Evolutionary conservation across 1,140 invertebrate genomes (phyloP), one percentile per base, ranked within the genome.

Genomic region (Metopolophium dirhodum): DNA sequence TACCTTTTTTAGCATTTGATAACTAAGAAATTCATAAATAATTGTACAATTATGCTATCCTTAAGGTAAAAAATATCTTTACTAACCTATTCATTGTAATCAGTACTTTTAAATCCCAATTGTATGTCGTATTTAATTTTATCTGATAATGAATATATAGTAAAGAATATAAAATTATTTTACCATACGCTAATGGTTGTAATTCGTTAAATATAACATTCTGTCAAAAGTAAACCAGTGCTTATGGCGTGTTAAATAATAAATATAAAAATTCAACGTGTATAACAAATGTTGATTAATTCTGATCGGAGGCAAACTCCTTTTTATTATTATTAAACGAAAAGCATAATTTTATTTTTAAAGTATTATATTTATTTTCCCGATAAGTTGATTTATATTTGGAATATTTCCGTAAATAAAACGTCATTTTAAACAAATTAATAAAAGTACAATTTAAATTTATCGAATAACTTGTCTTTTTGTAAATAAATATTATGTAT

Each of bases 141-240:
- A 77, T 77, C 61, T 77, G 61, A 77, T n/a, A n/a, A n/a, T n/a
- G 30, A n/a, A n/a, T 77, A 77, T 77, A 77, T 77, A 77, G 30
- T 18, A 77, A n/a, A n/a, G 61, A 77, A 77, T 77, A 77, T n/a
- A n/a, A n/a, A 77, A 77, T 77, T n/a, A 77, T 77, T 77, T 77
- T 77, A n/a, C 61, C 61, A 77, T 77, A 68, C 61, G 30, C 30
- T n/a, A 77, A 77, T 77, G 61, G 30, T n/a, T n/a, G n/a, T 77
- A 77, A 77, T 35, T 18, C 14, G 14, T 77, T 77, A 77, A 77
- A 30, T 35, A n/a, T 68, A n/a, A 68, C 11, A 68, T 77, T 77
- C 14, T n/a, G 61, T 77, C 61, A 77, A 77, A 77, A 77, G 30
- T 77, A 77, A 77, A 77, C 61, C n/a, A 77, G 61, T 77, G 61